Base-by-base conservation (phyloP, 2,888 invertebrate species). In the Pogonocherus hispidulus region DNA sequence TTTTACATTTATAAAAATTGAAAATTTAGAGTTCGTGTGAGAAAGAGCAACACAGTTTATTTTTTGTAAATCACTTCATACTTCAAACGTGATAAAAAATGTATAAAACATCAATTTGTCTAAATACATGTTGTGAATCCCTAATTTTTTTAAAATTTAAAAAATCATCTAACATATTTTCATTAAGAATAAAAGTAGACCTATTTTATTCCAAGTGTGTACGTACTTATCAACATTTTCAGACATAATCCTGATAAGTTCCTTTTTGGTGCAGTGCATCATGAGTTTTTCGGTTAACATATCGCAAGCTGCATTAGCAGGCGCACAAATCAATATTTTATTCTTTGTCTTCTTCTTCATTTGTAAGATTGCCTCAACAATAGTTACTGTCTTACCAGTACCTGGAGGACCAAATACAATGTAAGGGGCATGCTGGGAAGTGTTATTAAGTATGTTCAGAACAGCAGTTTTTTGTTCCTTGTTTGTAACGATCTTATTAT, bases 361-460 rank as follows among this genome's bases (percentile, higher is more conserved):
- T 55, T 82, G 93, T 62, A 90, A 84, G 52, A 94, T 90, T 1
- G 91, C 87, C 84, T 94, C 94, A 0, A 93, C 91, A 4, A 94
- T 80, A 0, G 93, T 93, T 0, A 91, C 87, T 0, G 93, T 93
- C 84, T 93, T 93, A 0, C 93, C 93, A 0, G 92, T 92, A 69
- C 95, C 96, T 54, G 96, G 96, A 41, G 96, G 96, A 1, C 96
- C 96, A 85, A 92, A 95, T 47, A 97, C 87, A 35, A 96, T 89
- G 79, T 94, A 96, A 0, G 97, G 96, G 0, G 89, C 89, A 0
- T 89, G 88, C 3, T 89, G 87, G 0, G 90, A 88, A 0, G 90
- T 88, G 6, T 90, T 90, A 16, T 88, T 86, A 4, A 92, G 78
- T 54, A 94, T 92, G 76, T 92, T 90, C 57, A 86, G 81, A 0